phyloP scores from a whole-genome alignment of 2,113 vertebrate genomes.

The Nycticebus coucang region DNA sequence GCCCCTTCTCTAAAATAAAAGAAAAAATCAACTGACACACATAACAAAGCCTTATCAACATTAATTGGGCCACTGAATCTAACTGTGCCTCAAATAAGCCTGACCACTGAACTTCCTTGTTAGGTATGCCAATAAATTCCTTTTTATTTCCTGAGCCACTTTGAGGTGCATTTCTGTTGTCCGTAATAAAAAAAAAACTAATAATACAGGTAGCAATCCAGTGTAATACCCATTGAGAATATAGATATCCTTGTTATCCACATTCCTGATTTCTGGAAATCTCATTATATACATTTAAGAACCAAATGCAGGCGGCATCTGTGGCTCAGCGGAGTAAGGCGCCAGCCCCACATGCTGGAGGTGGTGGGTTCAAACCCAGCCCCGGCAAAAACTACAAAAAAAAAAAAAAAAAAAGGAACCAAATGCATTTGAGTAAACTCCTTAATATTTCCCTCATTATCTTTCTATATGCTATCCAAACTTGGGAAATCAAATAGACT shows the following conservation, averaged over 20 bases:
- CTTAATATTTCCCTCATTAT: background rate
- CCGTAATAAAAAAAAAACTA: background rate
- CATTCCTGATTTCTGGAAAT: conserved; percentile 49
- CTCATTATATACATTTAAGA: conserved; percentile 9
- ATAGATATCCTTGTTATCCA: background rate
- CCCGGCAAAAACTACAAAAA: no score
- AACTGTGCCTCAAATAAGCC: conserved; percentile 1
- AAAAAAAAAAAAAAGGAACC: no score
- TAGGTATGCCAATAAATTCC: background rate
- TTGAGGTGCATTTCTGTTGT: background rate
- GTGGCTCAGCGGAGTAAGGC: no score
- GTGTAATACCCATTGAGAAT: background rate
- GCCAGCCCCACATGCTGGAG: no score
- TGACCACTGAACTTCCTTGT: conserved; percentile 11
- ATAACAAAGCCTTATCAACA: conserved; percentile 23
- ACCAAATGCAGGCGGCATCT: conserved; percentile 37
- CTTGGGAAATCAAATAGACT: conserved; percentile 1
- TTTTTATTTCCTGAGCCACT: conserved; percentile 19
- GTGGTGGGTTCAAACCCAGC: no score
- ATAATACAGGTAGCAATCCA: background rate
- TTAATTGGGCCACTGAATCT: background rate
- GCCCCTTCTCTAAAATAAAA: background rate
- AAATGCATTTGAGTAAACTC: conserved; percentile 37
- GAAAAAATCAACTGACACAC: conserved; percentile 28
- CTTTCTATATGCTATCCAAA: conserved; percentile 5